Evolutionary conservation across 2,113 vertebrate genomes (phyloP).

Genomic region (Gopherus evgoodei): DNA sequence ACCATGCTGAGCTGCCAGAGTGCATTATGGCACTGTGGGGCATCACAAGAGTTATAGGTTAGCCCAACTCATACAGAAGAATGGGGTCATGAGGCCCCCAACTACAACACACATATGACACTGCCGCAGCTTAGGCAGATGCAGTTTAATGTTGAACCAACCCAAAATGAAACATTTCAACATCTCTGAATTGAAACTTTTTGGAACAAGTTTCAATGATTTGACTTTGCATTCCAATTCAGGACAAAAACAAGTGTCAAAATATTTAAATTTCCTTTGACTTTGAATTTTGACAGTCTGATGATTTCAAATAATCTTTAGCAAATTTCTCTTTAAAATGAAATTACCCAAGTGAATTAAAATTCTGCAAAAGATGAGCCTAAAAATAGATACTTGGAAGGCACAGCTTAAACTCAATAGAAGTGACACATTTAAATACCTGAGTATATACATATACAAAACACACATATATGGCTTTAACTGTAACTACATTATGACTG

Average conservation of each 20-base stretch:
- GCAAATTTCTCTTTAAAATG: slow-evolving; percentile 60
- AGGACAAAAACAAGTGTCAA: neutral
- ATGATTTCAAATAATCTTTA: slow-evolving; percentile 37
- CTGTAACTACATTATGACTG: neutral
- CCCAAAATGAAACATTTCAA: neutral
- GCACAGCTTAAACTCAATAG: neutral
- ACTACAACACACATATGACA: neutral
- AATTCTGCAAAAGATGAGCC: slow-evolving; percentile 28
- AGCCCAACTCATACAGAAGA: neutral
- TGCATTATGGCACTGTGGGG: rapidly evolving
- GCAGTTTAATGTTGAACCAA: neutral
- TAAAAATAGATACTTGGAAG: slow-evolving; percentile 40
- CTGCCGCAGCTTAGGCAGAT: neutral
- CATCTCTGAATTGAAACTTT: neutral
- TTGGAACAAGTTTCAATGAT: neutral
- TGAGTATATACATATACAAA: neutral
- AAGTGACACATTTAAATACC: neutral
- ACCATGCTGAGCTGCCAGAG: neutral
- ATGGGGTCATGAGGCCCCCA: neutral
- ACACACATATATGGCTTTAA: neutral
- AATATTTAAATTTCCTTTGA: neutral
- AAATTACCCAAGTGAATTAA: slow-evolving; percentile 55
- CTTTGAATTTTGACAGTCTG: neutral
- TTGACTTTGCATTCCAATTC: neutral
- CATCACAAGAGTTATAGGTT: neutral